Base-by-base conservation (phyloP, 2,797 vertebrate genomes). In the Scarus forsteni region DNA sequence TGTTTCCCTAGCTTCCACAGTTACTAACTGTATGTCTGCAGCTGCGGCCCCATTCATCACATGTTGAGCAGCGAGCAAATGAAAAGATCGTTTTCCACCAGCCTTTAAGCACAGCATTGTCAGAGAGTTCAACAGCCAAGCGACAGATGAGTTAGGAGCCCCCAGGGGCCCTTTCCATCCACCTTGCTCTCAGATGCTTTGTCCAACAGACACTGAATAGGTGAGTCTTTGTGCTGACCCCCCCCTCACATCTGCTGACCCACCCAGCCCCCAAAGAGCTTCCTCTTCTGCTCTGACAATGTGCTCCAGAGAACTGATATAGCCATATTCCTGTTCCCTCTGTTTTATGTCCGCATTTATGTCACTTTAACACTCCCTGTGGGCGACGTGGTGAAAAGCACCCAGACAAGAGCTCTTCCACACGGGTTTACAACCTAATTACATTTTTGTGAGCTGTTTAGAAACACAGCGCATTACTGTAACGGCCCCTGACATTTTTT, bases 151-250 rank as follows among this genome's bases (percentile, higher is more conserved):
- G 91, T 92, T 91, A 68, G 90, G 81, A 93, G 83, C 80, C 90
- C 89, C 92, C 88, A 77, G 71, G 92, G 93, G 91, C 81, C 84
- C 79, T 77, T 50, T 77, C 86, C 79, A 88, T 91, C 86, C 90
- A 89, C 89, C 92, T 85, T 70, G 80, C 89, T 88, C 82, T 89
- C 89, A 38, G 73, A 82, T 53, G 89, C 90, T 93, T 95, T 95
- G 92, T 93, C 90, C 90, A 85, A 92, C 87, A 93, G 93, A 95
- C 89, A 94, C 87, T 87, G 87, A 95, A 95, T 94, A 94, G 94
- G 92, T 94, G 86, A 93, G 90, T 89, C 93, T 94, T 95, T 95
- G 94, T 95, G 75, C 90, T 82, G 84, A 91, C 83, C 89, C 86
- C 89, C 86, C 86, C 89, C 88, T 91, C 91, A 93, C 93, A 94